Base-by-base conservation (phyloP, 2,113 vertebrate species). In the Sakesphorus luctuosus region DNA sequence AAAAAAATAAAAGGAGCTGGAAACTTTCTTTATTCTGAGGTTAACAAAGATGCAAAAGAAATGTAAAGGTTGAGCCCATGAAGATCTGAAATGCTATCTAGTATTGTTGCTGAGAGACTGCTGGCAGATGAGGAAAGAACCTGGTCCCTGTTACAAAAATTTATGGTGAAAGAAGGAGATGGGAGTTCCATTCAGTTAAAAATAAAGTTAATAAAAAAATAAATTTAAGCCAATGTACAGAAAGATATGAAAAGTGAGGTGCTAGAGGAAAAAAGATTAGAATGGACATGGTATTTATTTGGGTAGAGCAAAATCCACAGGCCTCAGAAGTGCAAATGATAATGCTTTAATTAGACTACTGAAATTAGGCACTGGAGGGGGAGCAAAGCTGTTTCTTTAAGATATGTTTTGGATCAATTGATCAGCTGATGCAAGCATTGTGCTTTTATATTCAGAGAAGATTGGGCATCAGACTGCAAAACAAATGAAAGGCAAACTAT, bases 321-420 rank as follows among this genome's bases (percentile, higher is more conserved):
- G 40, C 61, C 75, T 96, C 80, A 94, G 74, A 91, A 97, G 97
- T 95, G 84, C 62, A 96, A 96, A 95, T 90, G 11, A 24, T 87
- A 95, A 6, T 93, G 75, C 65, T 97, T 97, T 95, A 97, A 96
- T 97, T 86, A 97, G 36, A 87, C 20, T 81, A 52, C 47, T 76
- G 67, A 81, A 93, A 94, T 90, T 35, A 87, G n/a, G 40, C 59
- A 69, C 55, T 72, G 26, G 58, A 90, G 50, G 46, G 58, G n/a
- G 44, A 94, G 44, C 66, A 94, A 92, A 90, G 76, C 88, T 96
- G 82, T 69, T 93, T 81, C 73, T 95, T 90, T 72, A 92, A 94
- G 89, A 93, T 90, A 87, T 7, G 36, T 71, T 88, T 91, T 61
- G 47, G 61, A 94, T 84, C 73, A 43, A 84, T 67, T 61, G 81